Conservation (phyloP, 2,113 vertebrate genomes). For the Triplophysa tibetana region DNA sequence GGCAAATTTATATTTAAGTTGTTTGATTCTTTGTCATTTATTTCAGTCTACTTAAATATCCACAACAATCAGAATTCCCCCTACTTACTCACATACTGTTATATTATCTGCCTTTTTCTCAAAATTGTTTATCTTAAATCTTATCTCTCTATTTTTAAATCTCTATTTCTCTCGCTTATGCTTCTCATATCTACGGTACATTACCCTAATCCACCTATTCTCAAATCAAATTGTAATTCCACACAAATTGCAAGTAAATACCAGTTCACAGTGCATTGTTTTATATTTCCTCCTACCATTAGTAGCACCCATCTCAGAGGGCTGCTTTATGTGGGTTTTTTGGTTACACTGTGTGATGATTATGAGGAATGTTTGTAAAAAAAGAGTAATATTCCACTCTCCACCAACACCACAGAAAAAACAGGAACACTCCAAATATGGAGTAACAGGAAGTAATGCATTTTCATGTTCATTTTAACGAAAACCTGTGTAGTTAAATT, state of each 20-base stretch:
- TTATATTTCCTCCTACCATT: conserved; percentile 1
- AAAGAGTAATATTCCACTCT: conserved; percentile 27
- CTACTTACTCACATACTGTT: too few relatives aligned
- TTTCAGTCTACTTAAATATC: too few relatives aligned
- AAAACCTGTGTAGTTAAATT: background rate
- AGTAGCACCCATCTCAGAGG: conserved; percentile 5
- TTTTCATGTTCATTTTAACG: background rate
- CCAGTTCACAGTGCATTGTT: background rate
- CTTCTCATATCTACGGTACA: background rate
- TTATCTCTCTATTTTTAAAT: too few relatives aligned
- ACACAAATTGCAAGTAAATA: background rate
- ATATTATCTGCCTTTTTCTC: too few relatives aligned
- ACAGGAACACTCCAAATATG: conserved; percentile 50
- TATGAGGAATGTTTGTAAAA: conserved; percentile 47
- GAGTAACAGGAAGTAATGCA: conserved; percentile 39
- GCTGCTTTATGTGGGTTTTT: conserved; percentile 16
- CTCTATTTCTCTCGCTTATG: background rate
- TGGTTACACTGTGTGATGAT: conserved; percentile 41
- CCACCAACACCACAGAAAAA: background rate
- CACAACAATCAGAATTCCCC: too few relatives aligned
- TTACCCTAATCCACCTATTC: background rate
- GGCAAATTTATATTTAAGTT: too few relatives aligned
- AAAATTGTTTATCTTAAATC: too few relatives aligned
- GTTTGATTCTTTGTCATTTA: too few relatives aligned
- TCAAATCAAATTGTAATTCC: background rate